Evolutionary conservation across 2,113 vertebrate species (phyloP), one percentile per base, ranked within the genome.

Genomic region (Gymnorhina tibicen): DNA sequence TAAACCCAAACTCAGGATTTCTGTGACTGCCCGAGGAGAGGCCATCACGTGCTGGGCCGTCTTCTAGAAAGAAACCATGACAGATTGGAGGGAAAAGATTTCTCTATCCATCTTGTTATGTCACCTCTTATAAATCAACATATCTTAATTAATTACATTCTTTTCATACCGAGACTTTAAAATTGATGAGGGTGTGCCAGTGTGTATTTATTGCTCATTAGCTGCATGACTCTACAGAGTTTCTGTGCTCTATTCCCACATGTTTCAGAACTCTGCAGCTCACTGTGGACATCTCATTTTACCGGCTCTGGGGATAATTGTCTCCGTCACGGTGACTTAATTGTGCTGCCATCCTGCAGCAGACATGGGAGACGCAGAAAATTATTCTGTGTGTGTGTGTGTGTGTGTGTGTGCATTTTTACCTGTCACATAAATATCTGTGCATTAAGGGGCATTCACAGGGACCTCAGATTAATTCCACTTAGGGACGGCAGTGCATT

Each of bases 131-230:
- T 97, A 95, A 93, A 79, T 93, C 93, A 76, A 87, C 89, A 21
- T 84, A 69, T 87, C 93, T 88, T 89, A 92, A 97, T 96, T 95
- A 93, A 96, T 93, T 93, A 93, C 85, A 88, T 93, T 96, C 94
- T 95, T 93, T 95, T 97, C 96, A 89, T 91, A 90, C 64, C 68
- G 20, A 64, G 96, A 76, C 91, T 78, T 90, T 73, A 93, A 84
- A 97, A 97, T 97, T 97, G 97, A 97, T 97, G 97, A 97, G 97
- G 96, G 94, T 97, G 97, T 97, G 96, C 96, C 91, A 76, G 78
- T 84, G 92, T 86, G 95, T 97, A 97, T 97, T 96, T 97, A 97
- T 97, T 97, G 96, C 97, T 97, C 97, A 95, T 97, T 97, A 97
- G 91, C 91, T 93, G 96, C 96, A 94, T 87, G 93, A 95, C 93